Evolutionary conservation across 2,888 invertebrate genomes (phyloP), one percentile per base, ranked within the genome.

Genomic region (Dryocosmus kuriphilus): DNA sequence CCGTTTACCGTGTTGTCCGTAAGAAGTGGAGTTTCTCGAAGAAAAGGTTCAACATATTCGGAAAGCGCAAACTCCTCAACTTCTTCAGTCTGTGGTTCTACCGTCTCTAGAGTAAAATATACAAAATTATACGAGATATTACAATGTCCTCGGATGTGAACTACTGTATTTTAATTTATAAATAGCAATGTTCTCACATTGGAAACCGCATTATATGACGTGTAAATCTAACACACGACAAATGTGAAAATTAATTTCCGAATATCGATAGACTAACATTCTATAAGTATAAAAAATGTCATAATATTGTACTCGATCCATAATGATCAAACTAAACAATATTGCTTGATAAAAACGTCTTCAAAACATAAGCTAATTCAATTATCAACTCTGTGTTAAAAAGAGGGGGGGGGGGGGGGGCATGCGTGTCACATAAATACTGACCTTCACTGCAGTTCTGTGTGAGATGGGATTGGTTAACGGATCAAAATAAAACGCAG

Each of bases 401-500:
- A n/a, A n/a, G n/a, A n/a, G n/a, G n/a, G n/a, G n/a, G n/a, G n/a
- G n/a, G n/a, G n/a, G n/a, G n/a, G n/a, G n/a, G n/a, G n/a, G n/a
- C n/a, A 6, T 19, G 46, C n/a, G 7, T 46, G 6, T 2, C 7
- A n/a, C 6, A 7, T 38, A 30, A 30, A 73, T 77, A 76, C 91
- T 92, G 88, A 94, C 93, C 91, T 97, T 97, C 0, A 97, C 94
- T 0, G 97, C 95, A 92, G 98, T 97, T 76, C 98, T 94, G 90
- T 99, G 98, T 1, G 99, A 98, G 86, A 99, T 99, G 0, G 99
- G 99, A 92, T 99, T 99, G 90, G 99, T 99, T 73, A 99, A 93
- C 0, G 99, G 99, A 93, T 99, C 99, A 92, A 99, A 99, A 92
- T 99, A 99, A 92, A 99, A 99, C 0, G 99, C 99, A 51, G 99